Percentiles rank a stretch among this genome's conserved stretches.
Evolutionary conservation across 2,113 vertebrate genomes (phyloP).

Genomic region (Abramis brama): DNA sequence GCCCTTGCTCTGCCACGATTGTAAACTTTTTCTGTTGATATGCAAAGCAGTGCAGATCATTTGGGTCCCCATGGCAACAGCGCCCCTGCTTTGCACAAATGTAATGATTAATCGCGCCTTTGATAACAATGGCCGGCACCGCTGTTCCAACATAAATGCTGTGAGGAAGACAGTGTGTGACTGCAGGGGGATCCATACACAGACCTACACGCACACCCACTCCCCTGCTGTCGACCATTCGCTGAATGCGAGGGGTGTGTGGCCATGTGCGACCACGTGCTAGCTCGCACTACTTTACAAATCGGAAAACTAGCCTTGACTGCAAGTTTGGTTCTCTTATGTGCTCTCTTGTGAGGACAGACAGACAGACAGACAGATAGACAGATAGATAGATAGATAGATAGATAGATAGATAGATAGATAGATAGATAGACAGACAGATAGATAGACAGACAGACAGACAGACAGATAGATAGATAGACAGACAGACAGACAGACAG

Average conservation of each 20-base stretch:
- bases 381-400: background rate
- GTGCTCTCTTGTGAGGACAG: background rate
- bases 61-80: slow-evolving; percentile 70
- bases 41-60: slow-evolving; percentile 72
- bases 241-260: slow-evolving; percentile 29
- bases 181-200: slow-evolving; percentile 33
- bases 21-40: slow-evolving; percentile 74
- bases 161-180: slow-evolving; percentile 42
- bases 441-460: too few relatives aligned
- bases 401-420: background rate
- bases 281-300: background rate
- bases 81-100: slow-evolving; percentile 69
- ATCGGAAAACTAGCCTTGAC: background rate
- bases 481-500: too few relatives aligned
- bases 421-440: background rate
- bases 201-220: slow-evolving; percentile 25
- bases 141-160: slow-evolving; percentile 61
- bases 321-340: background rate
- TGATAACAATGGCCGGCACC: slow-evolving; percentile 65
- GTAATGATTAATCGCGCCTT: slow-evolving; percentile 74
- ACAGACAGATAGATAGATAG: too few relatives aligned
- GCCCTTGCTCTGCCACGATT: slow-evolving; percentile 54
- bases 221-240: slow-evolving; percentile 46
- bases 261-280: slow-evolving; percentile 33
- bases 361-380: background rate